phyloP scores from a whole-genome alignment of 2,797 vertebrate species.

The Notoglanidium macrostoma region DNA sequence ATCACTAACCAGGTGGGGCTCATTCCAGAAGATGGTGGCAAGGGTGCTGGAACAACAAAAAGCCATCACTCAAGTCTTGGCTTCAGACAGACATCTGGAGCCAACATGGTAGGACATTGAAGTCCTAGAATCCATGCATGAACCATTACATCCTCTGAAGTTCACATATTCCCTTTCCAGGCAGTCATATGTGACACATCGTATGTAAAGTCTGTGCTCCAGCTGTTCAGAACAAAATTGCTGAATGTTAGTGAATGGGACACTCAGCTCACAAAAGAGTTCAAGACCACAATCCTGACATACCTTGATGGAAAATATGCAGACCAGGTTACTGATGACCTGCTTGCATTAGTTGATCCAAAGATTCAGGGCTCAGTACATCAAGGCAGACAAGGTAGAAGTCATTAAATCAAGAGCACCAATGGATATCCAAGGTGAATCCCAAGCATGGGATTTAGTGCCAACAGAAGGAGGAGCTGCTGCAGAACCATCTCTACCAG shows the following conservation, averaged over 20 bases:
- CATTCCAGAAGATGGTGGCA: background rate
- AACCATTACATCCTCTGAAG: too few species aligned
- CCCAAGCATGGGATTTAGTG: too few species aligned
- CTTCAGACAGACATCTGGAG: too few species aligned
- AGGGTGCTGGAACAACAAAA: too few species aligned
- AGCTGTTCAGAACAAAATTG: background rate
- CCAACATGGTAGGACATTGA: too few species aligned
- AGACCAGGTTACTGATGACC: constrained; percentile 15
- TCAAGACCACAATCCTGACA: constrained; percentile 22
- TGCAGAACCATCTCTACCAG: too few species aligned
- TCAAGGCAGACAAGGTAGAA: constrained; percentile 15
- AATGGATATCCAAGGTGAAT: too few species aligned
- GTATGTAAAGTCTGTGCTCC: background rate
- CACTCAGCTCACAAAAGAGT: constrained; percentile 9
- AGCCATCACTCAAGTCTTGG: too few species aligned
- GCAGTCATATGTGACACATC: background rate
- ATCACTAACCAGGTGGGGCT: background rate
- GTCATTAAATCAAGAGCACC: too few species aligned
- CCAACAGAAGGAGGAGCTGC: too few species aligned
- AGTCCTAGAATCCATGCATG: too few species aligned
- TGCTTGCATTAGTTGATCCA: constrained; percentile 6
- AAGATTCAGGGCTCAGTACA: constrained; percentile 1
- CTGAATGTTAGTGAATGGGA: background rate
- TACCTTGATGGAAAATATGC: constrained; percentile 37
- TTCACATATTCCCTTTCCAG: too few species aligned